Evolutionary conservation across 2,797 vertebrate species (phyloP).

Genomic region (Manis pentadactyla): DNA sequence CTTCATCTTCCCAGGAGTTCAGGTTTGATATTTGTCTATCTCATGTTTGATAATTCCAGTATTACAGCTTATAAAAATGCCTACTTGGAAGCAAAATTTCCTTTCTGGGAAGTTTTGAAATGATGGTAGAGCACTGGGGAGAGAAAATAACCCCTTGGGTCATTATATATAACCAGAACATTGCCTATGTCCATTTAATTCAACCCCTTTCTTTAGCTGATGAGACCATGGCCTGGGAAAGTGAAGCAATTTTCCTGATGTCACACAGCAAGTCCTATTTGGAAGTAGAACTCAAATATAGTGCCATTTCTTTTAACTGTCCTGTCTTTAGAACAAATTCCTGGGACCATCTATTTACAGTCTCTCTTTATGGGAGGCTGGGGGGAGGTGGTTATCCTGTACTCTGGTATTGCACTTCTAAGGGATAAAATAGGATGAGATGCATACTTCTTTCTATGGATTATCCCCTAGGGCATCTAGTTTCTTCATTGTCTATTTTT

Average conservation of each 20-base stretch:
- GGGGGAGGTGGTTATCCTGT: background rate
- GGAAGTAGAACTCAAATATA: background rate
- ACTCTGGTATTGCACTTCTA: background rate
- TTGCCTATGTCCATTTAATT: background rate
- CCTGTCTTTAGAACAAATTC: background rate
- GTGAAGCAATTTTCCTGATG: background rate
- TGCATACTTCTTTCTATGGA: background rate
- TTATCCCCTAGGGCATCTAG: background rate
- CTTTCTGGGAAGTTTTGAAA: background rate
- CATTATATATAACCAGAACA: background rate
- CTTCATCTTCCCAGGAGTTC: background rate
- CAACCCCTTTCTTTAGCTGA: background rate
- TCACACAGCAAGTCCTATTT: background rate
- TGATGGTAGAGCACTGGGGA: background rate
- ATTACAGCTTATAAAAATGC: background rate
- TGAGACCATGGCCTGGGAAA: background rate
- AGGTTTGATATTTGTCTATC: background rate
- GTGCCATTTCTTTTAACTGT: background rate
- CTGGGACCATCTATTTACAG: background rate
- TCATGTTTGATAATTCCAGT: background rate
- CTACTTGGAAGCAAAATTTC: background rate
- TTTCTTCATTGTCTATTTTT: background rate
- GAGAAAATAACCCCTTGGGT: background rate
- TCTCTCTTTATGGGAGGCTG: background rate
- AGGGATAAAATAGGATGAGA: background rate